A percentile compares a stretch with the other conserved stretches of the same genome.
Evolutionary conservation across 2,888 invertebrate species (phyloP).

Genomic region (Dendrolimus pini): DNA sequence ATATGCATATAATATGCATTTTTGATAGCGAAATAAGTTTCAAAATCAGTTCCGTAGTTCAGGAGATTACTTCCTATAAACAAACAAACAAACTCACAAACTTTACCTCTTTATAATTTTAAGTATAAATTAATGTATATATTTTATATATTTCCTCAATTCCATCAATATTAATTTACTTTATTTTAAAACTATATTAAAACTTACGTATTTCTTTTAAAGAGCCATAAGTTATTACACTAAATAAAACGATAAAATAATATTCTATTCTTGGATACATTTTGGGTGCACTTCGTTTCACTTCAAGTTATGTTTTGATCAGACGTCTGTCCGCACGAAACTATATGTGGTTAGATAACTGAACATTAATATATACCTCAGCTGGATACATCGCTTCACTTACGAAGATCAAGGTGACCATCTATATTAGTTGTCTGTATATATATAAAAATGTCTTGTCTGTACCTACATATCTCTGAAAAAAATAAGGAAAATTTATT

Average conservation of each 20-base stretch:
- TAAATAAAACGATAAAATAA: conserved; percentile 26
- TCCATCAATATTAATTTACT: no score
- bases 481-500: no score
- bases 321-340: not conserved
- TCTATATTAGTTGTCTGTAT: conserved; percentile 1
- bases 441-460: not conserved
- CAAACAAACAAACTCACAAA: no score
- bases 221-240: conserved; percentile 27
- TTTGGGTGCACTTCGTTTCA: not conserved
- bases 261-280: not conserved
- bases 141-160: no score
- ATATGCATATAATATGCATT: no score
- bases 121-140: no score
- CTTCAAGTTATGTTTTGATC: conserved; percentile 1
- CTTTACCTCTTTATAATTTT: no score
- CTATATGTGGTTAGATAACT: conserved; percentile 1
- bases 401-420: conserved; percentile 20
- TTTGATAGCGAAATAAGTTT: no score
- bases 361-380: conserved; percentile 22
- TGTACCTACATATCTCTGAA: no score
- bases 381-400: not conserved
- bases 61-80: no score
- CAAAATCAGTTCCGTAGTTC: no score
- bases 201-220: conserved; percentile 43
- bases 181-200: not conserved